A percentile compares a stretch with the other conserved stretches of the same genome.
Evolutionary conservation across 2,797 vertebrate species (phyloP).

Genomic region (Schizothorax lantsangensis): DNA sequence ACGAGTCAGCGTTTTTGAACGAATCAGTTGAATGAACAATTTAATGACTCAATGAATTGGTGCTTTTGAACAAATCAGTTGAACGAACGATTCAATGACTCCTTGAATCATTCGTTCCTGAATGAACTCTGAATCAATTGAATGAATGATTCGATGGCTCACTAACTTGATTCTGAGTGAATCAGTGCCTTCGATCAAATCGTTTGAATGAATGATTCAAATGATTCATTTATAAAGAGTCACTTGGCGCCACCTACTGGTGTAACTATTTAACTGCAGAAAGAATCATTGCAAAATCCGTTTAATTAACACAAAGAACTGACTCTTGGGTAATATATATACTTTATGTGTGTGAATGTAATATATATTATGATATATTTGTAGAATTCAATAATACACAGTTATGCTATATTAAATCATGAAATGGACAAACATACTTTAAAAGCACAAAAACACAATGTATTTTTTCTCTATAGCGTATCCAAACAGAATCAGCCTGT

Average conservation of each 20-base stretch:
- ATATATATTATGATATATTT: not conserved
- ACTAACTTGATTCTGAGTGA: not conserved
- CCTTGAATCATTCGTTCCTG: not conserved
- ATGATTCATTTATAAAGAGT: not conserved
- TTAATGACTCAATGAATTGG: not conserved
- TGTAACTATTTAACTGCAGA: not conserved
- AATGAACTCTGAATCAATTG: not conserved
- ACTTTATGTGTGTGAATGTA: not conserved
- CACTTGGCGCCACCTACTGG: not conserved
- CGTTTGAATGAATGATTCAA: not conserved
- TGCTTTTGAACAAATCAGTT: not conserved
- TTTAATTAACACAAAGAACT: not conserved
- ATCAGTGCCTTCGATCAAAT: too few species aligned
- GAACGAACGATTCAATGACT: not conserved
- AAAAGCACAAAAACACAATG: not conserved
- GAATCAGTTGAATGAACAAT: not conserved
- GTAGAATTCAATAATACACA: not conserved
- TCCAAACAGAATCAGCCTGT: constrained; percentile 12
- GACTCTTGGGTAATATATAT: not conserved
- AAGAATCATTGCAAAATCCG: not conserved
- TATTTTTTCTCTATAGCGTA: not conserved
- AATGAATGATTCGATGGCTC: not conserved
- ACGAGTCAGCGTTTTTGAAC: too few species aligned
- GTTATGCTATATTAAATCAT: not conserved
- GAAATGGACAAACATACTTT: not conserved